Evolutionary conservation across 2,797 vertebrate species (phyloP), one percentile per base, ranked within the genome.

Genomic region (Sciurus carolinensis): DNA sequence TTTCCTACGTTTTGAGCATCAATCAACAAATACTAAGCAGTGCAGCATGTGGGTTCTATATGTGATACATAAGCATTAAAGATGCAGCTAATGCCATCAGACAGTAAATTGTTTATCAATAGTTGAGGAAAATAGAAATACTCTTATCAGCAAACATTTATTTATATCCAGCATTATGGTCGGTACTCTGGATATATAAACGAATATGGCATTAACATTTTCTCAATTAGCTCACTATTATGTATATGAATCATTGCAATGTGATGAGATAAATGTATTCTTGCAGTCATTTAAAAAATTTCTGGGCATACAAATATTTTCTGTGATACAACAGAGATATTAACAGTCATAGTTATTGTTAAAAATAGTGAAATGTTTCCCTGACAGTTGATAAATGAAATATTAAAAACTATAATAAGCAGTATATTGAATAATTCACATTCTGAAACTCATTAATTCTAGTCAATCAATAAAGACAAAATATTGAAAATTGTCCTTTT

Each of bases 151-250:
- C 14, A 81, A 75, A 75, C 13, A 59, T 88, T 47, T 79, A 72
- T 36, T 91, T 75, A 54, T 42, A 73, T 84, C 76, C 24, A 83
- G 28, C 6, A 62, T 42, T 62, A n/a, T 30, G 47, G n/a, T 5
- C 85, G 73, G 36, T 14, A 91, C 12, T 88, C 30, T 47, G 30
- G 30, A 72, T 75, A 22, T 75, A 88, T 88, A 95, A 75, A 88
- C 44, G 2, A 91, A 62, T 59, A 62, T 28, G 57, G n/a, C 47
- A 44, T 33, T 75, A 81, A 81, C 9, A 85, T 75, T 80, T 92
- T 89, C 47, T 89, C 66, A 28, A 75, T 57, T 7, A 59, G 57
- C 4, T 88, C 28, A 79, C 10, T 85, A 18, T 75, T 57, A 36
- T 15, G 2, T 62, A 33, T 59, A n/a, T 5, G 24, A 59, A 81